Evolutionary conservation across 2,113 vertebrate species (phyloP), one percentile per base, ranked within the genome.

Genomic region (Triplophysa rosa): DNA sequence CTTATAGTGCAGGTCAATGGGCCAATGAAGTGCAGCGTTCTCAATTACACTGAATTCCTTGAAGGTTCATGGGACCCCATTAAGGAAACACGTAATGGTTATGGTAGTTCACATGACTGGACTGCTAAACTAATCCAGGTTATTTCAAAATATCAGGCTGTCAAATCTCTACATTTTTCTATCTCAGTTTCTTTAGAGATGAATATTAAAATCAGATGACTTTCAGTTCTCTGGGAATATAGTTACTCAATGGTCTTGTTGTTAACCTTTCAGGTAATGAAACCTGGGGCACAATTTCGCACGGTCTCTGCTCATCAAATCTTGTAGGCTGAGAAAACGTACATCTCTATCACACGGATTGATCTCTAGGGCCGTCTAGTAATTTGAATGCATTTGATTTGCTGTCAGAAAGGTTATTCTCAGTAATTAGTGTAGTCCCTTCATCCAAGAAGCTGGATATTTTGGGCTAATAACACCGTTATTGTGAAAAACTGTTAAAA

Each of bases 181-280:
- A 11, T 45, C 2, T 45, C 11, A 45, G 54, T 59, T 42, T 61
- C 33, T 72, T 72, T 61, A 24, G 23, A 42, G 29, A 59, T 72
- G 19, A 54, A 26, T 47, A 52, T 70, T 26, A 54, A 54, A 70
- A 10, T 33, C 24, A 11, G 12, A 12, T 58, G 52, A 16, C 11
- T 45, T 52, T 52, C 24, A 56, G 42, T 29, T 54, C 45, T 66
- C 37, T 77, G 33, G 21, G 74, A 83, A 84, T 73, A 47, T 78
- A 74, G 42, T 79, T 74, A 61, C 58, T n/a, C 54, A 37, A 68
- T 82, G 79, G 64, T 74, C 62, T 74, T 8, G 67, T 77, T 23
- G 80, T 21, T 80, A 83, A 88, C 75, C 40, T 49, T 24, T 10
- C 24, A 68, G 82, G 85, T 83, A 87, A 88, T 80, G 29, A 65